Evolutionary conservation across 2,113 vertebrate genomes (phyloP).

Genomic region (Cryptotis parvus): DNA sequence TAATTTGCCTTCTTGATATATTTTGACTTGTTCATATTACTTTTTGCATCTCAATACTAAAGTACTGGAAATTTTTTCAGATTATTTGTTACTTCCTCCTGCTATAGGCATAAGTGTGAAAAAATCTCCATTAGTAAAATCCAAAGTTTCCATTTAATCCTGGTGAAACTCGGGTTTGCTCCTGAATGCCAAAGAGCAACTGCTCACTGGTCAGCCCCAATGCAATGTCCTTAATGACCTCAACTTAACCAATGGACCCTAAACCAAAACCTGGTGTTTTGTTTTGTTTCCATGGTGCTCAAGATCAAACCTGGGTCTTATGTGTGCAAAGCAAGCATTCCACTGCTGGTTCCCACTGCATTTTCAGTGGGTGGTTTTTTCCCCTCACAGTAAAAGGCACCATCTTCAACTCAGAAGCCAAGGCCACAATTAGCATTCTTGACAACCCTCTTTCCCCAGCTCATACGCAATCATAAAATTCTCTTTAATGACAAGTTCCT

Average conservation of each 20-base stretch:
- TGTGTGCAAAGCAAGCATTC: too few species aligned
- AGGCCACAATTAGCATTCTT: background rate
- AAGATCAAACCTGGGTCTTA: too few species aligned
- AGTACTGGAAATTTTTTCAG: conserved; percentile 42
- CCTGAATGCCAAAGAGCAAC: background rate
- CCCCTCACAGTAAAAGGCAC: background rate
- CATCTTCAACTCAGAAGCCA: background rate
- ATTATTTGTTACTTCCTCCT: conserved; percentile 18
- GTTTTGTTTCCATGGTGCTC: too few species aligned
- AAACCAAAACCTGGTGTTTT: background rate
- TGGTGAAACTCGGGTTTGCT: conserved; percentile 20
- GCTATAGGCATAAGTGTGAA: background rate
- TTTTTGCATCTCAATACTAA: conserved; percentile 25
- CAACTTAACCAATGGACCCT: background rate
- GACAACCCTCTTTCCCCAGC: background rate
- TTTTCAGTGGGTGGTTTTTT: too few species aligned
- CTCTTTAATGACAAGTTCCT: background rate
- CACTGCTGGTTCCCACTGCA: too few species aligned
- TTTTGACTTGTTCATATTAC: conserved; percentile 27
- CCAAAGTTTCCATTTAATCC: conserved; percentile 9
- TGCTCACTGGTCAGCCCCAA: background rate
- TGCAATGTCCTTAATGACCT: background rate
- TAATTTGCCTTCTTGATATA: background rate
- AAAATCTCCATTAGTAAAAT: conserved; percentile 43
- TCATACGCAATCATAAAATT: background rate